Base-by-base conservation (phyloP, 2,888 invertebrate species). In the Drosophila atroscutellata region DNA sequence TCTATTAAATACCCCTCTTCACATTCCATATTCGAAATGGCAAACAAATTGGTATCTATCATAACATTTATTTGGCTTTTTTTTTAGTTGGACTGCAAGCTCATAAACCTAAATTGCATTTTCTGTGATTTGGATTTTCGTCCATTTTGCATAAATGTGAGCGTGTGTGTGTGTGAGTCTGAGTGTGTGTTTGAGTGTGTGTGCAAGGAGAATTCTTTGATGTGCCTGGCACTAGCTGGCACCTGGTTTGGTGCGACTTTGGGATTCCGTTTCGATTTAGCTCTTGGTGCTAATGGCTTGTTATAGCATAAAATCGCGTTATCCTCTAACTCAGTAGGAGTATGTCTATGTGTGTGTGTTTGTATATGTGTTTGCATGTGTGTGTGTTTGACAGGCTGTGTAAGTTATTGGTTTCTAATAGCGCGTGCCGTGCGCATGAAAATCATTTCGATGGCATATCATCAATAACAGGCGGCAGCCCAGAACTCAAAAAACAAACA, bases 31-130 rank as follows among this genome's bases (percentile, higher is more conserved):
- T 45, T 45, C 45, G 15, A 45, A 75, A 83, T 83, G 67, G 79
- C 74, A 72, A 81, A 77, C 70, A 72, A 71, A 87, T 81, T 81
- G 69, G 30, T 62, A 75, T 66, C 75, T 79, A 78, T 78, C 64
- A 78, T 64, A 81, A 74, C 56, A 74, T 74, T 78, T 78, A 70
- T 81, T 81, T 75, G 75, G 64, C 50, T 66, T 70, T 65, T 51
- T 67, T 20, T 45, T 30, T 28, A n/a, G 39, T 54, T 76, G 39
- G 9, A 30, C 30, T 24, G 57, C 26, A 34, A 58, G 55, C 72
- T 70, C 83, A 80, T 82, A 82, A 90, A 86, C 81, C 76, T 72
- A 90, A 90, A 86, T 86, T 86, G 73, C 86, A 78, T 68, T 85
- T 87, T 77, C 67, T 62, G 58, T 60, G 58, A 79, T 55, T 54